Evolutionary conservation across 2,797 vertebrate genomes (phyloP).

Genomic region (Dallia pectoralis): DNA sequence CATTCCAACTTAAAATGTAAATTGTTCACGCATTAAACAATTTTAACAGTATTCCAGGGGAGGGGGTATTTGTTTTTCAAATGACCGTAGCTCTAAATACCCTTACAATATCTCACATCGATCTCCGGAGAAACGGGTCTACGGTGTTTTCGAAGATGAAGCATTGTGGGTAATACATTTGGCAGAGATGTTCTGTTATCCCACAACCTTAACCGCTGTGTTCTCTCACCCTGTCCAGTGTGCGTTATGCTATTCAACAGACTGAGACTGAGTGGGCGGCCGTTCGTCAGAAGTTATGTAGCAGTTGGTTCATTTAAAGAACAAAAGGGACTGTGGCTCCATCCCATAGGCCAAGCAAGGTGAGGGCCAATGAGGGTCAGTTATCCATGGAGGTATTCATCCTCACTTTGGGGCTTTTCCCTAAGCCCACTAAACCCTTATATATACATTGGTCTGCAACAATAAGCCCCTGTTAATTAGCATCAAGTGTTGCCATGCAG

Average conservation of each 20-base stretch:
- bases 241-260: background rate
- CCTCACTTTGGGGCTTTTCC: conserved; percentile 25
- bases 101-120: background rate
- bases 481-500: conserved; percentile 62
- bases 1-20: background rate
- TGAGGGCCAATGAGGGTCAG: conserved; percentile 15
- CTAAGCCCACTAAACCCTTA: conserved; percentile 53
- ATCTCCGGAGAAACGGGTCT: background rate
- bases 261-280: background rate
- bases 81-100: background rate
- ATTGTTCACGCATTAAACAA: background rate
- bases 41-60: background rate
- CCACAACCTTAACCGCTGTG: background rate
- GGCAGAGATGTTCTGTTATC: background rate
- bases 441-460: conserved; percentile 44
- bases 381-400: conserved; percentile 20
- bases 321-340: background rate
- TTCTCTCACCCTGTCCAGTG: background rate
- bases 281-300: background rate
- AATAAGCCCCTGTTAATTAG: conserved; percentile 53
- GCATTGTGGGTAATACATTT: background rate
- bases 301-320: conserved; percentile 37
- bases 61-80: background rate
- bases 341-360: conserved; percentile 13
- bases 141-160: background rate